Base-by-base conservation (phyloP, 92 coral and sea anemone species). In the Diadumene lineata region DNA sequence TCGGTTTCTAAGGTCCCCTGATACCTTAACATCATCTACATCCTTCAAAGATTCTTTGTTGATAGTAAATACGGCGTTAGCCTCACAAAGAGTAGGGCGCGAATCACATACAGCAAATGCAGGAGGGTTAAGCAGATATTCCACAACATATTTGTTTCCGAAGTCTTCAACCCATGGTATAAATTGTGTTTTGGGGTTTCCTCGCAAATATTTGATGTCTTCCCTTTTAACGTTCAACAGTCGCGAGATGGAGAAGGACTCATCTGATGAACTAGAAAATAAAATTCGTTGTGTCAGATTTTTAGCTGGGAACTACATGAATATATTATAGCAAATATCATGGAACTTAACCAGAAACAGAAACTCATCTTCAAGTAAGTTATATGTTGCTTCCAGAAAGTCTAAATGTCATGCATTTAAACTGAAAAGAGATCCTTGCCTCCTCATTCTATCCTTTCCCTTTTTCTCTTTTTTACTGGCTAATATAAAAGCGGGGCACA, bases 11-110 rank as follows among this genome's bases (percentile, higher is more conserved):
- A n/a, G n/a, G n/a, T n/a, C n/a, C n/a, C n/a, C n/a, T n/a, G n/a
- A n/a, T n/a, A n/a, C n/a, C n/a, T n/a, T n/a, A 8, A 77, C 22
- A 62, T 67, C 82, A 11, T 77, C 60, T 50, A 22, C 76, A 23
- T 65, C 50, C 48, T 66, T 57, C 32, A 67, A 38, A 11, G 43
- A 8, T n/a, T 9, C 50, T 25, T 58, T 32, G 60, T 77, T 72
- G 33, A 67, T 66, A 22, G 60, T 55, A 67, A 77, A 77, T 1
- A 67, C 70, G 19, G 75, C 67, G 33, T 77, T 66, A 51, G 22
- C 60, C 24, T 77, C 61, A 44, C 82, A 77, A 67, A 77, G 62
- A 15, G 82, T 23, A n/a, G 82, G 82, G 19, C 73, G 68, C 13
- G 29, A 33, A 25, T 34, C 43, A 32, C 81, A 76, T 24, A 76